phyloP scores from a whole-genome alignment of 2,797 vertebrate species.

The Geranospiza caerulescens region DNA sequence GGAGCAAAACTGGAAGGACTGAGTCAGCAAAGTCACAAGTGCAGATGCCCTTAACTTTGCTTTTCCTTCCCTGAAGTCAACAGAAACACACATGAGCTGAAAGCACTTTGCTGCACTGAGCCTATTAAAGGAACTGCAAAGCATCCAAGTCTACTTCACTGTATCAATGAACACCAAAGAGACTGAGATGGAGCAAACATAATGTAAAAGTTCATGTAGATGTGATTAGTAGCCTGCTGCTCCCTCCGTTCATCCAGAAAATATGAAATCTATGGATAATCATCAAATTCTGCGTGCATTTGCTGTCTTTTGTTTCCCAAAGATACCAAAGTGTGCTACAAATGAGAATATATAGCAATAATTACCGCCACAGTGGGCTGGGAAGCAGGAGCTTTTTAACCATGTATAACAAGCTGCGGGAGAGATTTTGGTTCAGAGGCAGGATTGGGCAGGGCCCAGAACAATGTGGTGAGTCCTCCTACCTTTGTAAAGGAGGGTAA shows the following conservation, averaged over 20 bases:
- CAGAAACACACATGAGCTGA: neutral
- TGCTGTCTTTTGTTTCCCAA: neutral
- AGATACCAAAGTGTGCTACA: neutral
- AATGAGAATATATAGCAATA: neutral
- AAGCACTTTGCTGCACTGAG: neutral
- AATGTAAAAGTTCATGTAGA: neutral
- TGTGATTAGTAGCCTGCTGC: neutral
- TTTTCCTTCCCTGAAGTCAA: neutral
- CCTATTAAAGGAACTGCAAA: neutral
- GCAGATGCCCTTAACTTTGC: neutral
- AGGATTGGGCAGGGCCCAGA: neutral
- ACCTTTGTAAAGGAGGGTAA: neutral
- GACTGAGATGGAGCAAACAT: neutral
- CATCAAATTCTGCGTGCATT: neutral
- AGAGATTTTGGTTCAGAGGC: neutral
- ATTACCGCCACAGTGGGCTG: neutral
- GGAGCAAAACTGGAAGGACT: neutral
- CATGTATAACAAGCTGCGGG: neutral
- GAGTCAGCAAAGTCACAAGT: neutral
- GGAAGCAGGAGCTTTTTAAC: neutral
- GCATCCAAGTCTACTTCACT: neutral
- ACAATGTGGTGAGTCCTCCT: neutral
- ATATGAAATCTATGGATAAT: neutral
- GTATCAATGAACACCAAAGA: neutral
- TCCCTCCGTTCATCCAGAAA: neutral